Base-by-base conservation (phyloP, 2,113 vertebrate genomes). In the Cariama cristata region DNA sequence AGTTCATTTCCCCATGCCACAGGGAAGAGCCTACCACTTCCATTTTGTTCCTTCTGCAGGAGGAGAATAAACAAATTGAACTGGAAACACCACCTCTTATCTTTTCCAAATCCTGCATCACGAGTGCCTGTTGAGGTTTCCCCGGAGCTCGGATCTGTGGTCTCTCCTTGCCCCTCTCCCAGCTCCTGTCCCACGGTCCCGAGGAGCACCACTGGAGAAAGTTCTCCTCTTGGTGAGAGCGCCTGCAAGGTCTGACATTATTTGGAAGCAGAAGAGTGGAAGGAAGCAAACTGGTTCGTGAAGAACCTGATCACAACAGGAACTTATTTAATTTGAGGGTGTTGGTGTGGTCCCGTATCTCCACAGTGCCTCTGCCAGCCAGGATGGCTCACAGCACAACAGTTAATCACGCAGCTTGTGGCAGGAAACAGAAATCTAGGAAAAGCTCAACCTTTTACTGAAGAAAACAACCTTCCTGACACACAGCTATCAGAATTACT, bases 111-210 rank as follows among this genome's bases (percentile, higher is more conserved):
- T 17, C 47, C 45, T n/a, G 22, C 64, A 21, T 12, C 28, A 7
- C 2, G 2, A 9, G 20, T 8, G 17, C 44, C 44, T 2, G 2
- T 11, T 10, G 59, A n/a, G 28, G 16, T 26, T 50, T 40, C 24
- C 23, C 27, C 1, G 1, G 49, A 40, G 28, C 28, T 26, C 1
- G 2, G 40, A 4, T 19, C 19, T 2, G 4, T 8, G 24, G n/a
- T 14, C 6, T 33, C 33, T 66, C 66, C 24, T 9, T 4, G 33
- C 11, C 8, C 27, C n/a, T 38, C 30, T 40, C 26, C 50, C 14
- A 49, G 11, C n/a, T 79, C 32, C 47, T n/a, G 30, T 12, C 35
- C 47, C 26, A 19, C 12, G 5, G 14, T 30, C 5, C 21, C 3
- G 2, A 24, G 55, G 35, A 81, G 35, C 38, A 50, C 32, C 35